Evolutionary conservation across 2,888 invertebrate species (phyloP).

Genomic region (Alloplasta piceator): DNA sequence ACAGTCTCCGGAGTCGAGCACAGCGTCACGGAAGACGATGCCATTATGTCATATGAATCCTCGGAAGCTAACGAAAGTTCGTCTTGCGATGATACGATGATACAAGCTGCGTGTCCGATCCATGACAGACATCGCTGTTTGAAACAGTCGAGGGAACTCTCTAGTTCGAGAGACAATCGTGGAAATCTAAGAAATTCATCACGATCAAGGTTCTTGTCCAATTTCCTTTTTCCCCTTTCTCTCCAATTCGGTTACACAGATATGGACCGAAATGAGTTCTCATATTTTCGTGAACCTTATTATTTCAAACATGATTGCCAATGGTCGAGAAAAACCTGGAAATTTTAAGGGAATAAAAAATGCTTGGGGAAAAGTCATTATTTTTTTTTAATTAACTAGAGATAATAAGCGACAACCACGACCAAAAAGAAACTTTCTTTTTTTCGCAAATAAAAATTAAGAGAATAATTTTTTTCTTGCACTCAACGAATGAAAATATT

Average conservation of each 20-base stretch:
- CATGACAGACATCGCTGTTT: slow-evolving; percentile 79
- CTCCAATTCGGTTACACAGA: slow-evolving; percentile 65
- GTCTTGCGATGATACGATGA: slow-evolving; percentile 68
- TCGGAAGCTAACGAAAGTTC: slow-evolving; percentile 71
- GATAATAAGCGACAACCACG: too few species aligned
- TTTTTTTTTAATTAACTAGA: too few species aligned
- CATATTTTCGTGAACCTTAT: slow-evolving; percentile 2
- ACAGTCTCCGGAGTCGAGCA: slow-evolving; percentile 75
- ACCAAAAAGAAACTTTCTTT: too few species aligned
- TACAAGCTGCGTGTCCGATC: slow-evolving; percentile 78
- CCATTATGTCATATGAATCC: slow-evolving; percentile 67
- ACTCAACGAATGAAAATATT: too few species aligned
- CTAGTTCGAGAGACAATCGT: slow-evolving; percentile 72
- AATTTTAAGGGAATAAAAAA: too few species aligned
- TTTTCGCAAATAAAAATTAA: too few species aligned
- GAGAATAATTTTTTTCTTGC: too few species aligned
- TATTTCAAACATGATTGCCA: background rate
- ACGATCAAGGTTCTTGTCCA: slow-evolving; percentile 67
- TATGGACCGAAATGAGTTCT: slow-evolving; percentile 55
- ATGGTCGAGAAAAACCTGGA: too few species aligned
- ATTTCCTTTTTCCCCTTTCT: slow-evolving; percentile 21
- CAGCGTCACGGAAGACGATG: slow-evolving; percentile 73
- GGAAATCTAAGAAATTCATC: slow-evolving; percentile 62
- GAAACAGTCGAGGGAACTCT: slow-evolving; percentile 79
- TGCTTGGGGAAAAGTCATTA: too few species aligned